A percentile compares a stretch with the other conserved stretches of the same genome.
Conservation (phyloP, 2,888 invertebrate species). For the Lathronympha strigana region DNA sequence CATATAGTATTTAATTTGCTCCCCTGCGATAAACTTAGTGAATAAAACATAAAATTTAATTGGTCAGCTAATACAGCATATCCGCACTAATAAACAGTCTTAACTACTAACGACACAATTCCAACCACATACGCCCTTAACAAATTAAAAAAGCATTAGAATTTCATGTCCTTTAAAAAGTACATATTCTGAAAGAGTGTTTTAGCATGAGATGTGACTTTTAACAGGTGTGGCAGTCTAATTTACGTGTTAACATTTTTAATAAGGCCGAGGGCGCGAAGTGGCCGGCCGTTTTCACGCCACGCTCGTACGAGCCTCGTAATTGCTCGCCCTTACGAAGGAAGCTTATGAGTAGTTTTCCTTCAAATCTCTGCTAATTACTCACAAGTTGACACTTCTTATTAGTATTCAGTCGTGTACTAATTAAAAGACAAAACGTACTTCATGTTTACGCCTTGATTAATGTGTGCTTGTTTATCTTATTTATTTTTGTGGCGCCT, state of each 20-base stretch:
- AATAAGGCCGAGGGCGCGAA: constrained; percentile 81
- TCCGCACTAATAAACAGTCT: constrained; percentile 50
- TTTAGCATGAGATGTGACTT: constrained; percentile 29
- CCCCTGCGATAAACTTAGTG: constrained; percentile 53
- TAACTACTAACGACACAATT: constrained; percentile 5
- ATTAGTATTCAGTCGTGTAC: constrained; percentile 15
- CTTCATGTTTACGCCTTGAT: constrained; percentile 1
- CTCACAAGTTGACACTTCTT: constrained; percentile 55
- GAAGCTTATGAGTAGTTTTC: constrained; percentile 83
- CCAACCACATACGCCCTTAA: constrained; percentile 1
- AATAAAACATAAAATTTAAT: constrained; percentile 77
- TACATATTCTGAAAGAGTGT: constrained; percentile 18
- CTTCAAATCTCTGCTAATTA: constrained; percentile 79
- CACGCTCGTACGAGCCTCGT: constrained; percentile 70
- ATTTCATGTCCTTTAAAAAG: constrained; percentile 14
- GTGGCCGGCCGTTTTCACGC: constrained; percentile 79
- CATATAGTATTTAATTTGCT: constrained; percentile 56
- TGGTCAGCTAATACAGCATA: constrained; percentile 81
- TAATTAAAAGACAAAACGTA: constrained; percentile 23
- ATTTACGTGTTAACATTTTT: constrained; percentile 84
- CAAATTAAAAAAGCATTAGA: not conserved
- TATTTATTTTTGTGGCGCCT: not conserved
- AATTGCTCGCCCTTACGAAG: constrained; percentile 81
- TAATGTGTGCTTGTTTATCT: no score
- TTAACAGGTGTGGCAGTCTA: constrained; percentile 61